Conservation (phyloP, 1,140 invertebrate species). For the Scylla paramamosain region DNA sequence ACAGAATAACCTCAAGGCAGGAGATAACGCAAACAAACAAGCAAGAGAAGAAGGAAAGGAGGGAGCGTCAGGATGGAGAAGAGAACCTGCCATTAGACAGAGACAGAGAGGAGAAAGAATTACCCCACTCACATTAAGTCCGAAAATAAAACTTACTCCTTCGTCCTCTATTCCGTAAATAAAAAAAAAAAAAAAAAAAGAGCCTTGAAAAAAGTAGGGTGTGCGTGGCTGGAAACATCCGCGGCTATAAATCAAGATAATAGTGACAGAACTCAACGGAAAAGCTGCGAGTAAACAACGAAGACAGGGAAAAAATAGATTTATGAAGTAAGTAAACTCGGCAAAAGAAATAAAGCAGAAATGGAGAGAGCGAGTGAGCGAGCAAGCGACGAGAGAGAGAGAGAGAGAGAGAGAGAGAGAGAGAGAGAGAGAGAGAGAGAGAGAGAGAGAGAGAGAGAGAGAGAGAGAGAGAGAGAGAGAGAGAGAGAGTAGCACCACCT, state of each 20-base stretch:
- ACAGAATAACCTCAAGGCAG: too few relatives aligned
- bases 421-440: background rate
- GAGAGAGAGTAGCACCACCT: too few relatives aligned
- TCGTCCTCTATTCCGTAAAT: background rate
- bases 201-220: background rate
- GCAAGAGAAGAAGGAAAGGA: too few relatives aligned
- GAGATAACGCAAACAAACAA: too few relatives aligned
- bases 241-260: background rate
- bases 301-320: background rate
- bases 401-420: background rate
- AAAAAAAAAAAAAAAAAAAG: background rate
- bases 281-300: background rate
- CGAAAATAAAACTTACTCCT: too few relatives aligned
- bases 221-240: background rate
- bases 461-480: background rate
- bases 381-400: background rate
- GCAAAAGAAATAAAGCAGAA: background rate
- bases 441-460: constrained; percentile 10
- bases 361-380: background rate
- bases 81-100: too few relatives aligned
- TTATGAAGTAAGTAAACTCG: background rate
- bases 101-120: too few relatives aligned
- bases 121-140: too few relatives aligned
- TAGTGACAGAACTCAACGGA: constrained; percentile 20
- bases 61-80: too few relatives aligned